Evolutionary conservation across 1,140 invertebrate species (phyloP), one percentile per base, ranked within the genome.

Genomic region (Meloidogyne hapla): DNA sequence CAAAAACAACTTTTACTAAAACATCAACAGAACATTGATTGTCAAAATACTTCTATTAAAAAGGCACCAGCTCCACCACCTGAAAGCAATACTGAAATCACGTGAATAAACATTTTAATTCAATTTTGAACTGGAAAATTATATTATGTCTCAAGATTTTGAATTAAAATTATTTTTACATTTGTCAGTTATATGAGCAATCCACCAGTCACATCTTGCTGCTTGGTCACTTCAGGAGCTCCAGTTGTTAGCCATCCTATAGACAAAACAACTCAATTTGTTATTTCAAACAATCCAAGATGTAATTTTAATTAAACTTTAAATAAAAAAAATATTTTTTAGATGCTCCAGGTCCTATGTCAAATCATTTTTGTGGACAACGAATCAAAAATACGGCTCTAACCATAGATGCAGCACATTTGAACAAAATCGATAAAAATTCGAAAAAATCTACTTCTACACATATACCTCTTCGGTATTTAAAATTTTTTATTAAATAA

Each of bases 41-140:
- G 21, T 10, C 33, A 23, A n/a, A 28, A 45, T 33, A 25, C 4
- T 40, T 15, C 23, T 21, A n/a, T 13, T 13, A n/a, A 21, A 40
- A 4, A 42, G 10, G 38, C 45, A 45, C 12, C 28, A 10, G 66
- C 13, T 38, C 12, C 68, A 23, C 61, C 21, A 18, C 71, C 78
- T 23, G 77, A 80, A 45, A 79, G 75, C 38, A 80, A 68, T 21
- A 80, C 79, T 0, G 79, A 80, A 74, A 79, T 80, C 10, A 80
- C 79, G 26, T 73, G 62, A 72, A 21, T 69, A 12, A 38, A 1
- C 8, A 62, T 69, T 69, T 62, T 13, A 1, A 21, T 40, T 70
- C 8, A 69, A 13, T 28, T 61, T 62, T 62, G 33, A 1, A 4
- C 13, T n/a, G 21, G 12, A 62, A 69, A 40, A 38, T 6, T 38